A percentile compares a stretch with the other conserved stretches of the same genome.
Evolutionary conservation across 2,113 vertebrate species (phyloP).

Genomic region (Cyrtonyx montezumae): DNA sequence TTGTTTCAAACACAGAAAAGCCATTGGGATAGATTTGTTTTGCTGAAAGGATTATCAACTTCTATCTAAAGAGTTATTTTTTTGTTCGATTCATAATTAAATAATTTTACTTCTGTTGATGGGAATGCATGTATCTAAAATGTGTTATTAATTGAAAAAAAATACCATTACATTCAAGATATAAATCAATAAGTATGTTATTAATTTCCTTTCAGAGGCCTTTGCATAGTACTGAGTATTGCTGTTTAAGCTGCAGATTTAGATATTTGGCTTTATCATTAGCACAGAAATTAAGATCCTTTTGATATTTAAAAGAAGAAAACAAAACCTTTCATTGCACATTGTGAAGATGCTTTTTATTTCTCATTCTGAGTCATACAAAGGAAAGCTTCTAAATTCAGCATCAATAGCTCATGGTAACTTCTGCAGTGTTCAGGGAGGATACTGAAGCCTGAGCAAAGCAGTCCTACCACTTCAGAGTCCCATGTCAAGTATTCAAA

Average conservation of each 20-base stretch:
- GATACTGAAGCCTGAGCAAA: neutral
- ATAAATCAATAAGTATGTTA: neutral
- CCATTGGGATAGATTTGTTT: neutral
- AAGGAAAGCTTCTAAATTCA: neutral
- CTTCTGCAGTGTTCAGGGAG: accelerated
- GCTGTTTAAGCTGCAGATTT: neutral
- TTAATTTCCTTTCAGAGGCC: neutral
- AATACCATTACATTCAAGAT: neutral
- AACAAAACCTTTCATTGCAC: neutral
- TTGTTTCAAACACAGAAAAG: constrained; percentile 1
- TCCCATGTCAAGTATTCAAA: neutral
- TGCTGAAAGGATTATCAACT: neutral
- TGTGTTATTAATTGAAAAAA: neutral
- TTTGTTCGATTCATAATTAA: neutral
- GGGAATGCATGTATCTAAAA: neutral
- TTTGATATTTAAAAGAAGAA: neutral
- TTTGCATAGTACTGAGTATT: neutral
- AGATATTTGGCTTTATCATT: neutral
- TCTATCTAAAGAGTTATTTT: neutral
- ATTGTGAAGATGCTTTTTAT: neutral
- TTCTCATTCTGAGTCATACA: neutral
- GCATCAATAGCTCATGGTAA: neutral
- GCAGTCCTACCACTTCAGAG: neutral
- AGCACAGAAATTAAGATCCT: neutral
- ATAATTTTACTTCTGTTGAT: neutral